A percentile compares a stretch with the other conserved stretches of the same genome.
Evolutionary conservation across 1,140 invertebrate genomes (phyloP).

Genomic region (Dendroctonus valens): DNA sequence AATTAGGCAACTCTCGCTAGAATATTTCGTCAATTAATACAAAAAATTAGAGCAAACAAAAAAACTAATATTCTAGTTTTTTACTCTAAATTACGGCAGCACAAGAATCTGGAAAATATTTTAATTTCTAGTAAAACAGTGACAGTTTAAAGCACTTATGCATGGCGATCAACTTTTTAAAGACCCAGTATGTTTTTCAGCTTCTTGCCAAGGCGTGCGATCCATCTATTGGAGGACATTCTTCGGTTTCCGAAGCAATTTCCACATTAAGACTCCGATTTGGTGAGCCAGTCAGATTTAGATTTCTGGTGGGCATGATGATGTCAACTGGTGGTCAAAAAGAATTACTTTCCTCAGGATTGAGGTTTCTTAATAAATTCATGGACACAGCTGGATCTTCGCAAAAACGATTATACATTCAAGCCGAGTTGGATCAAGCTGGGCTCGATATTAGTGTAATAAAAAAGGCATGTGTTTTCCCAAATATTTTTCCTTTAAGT

Average conservation of each 20-base stretch:
- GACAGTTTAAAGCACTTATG: not conserved
- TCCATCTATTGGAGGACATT: conserved; percentile 68
- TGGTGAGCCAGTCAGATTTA: conserved; percentile 88
- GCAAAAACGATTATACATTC: conserved; percentile 81
- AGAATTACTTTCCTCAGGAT: conserved; percentile 75
- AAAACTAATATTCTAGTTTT: too few relatives aligned
- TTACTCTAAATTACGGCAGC: too few relatives aligned
- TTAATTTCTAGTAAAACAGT: too few relatives aligned
- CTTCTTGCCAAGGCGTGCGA: conserved; percentile 74
- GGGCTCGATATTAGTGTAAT: conserved; percentile 72
- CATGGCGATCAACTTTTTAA: not conserved
- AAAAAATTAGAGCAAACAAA: too few relatives aligned
- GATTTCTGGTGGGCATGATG: conserved; percentile 85
- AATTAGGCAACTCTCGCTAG: too few relatives aligned
- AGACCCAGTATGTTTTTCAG: conserved; percentile 52
- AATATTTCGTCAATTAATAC: too few relatives aligned
- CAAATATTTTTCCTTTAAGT: not conserved
- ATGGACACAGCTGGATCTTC: conserved; percentile 70
- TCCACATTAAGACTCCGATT: conserved; percentile 84
- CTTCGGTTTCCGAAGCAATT: conserved; percentile 83
- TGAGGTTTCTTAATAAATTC: conserved; percentile 83
- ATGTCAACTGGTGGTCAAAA: conserved; percentile 67
- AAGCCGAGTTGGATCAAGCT: conserved; percentile 83
- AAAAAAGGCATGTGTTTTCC: conserved; percentile 60
- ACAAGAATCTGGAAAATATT: too few relatives aligned